Percentiles rank a stretch among this genome's conserved stretches.
Conservation (phyloP, 1,140 invertebrate genomes). For the Drosophila yakuba region DNA sequence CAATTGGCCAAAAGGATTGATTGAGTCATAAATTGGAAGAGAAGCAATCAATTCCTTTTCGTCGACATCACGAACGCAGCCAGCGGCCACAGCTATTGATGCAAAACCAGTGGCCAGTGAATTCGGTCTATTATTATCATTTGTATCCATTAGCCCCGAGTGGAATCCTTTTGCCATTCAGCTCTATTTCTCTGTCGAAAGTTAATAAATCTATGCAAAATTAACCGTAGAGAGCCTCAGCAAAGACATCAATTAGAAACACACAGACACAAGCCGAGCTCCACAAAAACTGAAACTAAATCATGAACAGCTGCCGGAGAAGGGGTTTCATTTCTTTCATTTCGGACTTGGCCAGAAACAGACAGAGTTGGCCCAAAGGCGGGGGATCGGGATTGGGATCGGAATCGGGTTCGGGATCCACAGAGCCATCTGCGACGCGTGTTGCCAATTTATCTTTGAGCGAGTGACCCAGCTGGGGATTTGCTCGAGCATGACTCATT, state of each 20-base stretch:
- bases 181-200: conserved; percentile 33
- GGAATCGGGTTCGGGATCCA: conserved; percentile 22
- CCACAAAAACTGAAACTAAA: conserved; percentile 7
- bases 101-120: conserved; percentile 73
- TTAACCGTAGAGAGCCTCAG: conserved; percentile 56
- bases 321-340: background rate
- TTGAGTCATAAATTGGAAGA: conserved; percentile 74
- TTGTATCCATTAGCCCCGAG: conserved; percentile 62
- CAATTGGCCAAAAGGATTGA: conserved; percentile 65
- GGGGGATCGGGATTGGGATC: background rate
- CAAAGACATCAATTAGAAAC: conserved; percentile 58
- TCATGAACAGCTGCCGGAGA: conserved; percentile 40
- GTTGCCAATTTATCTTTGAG: conserved; percentile 75
- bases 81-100: conserved; percentile 39
- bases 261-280: conserved; percentile 16
- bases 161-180: conserved; percentile 27
- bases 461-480: conserved; percentile 60
- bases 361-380: background rate
- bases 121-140: conserved; percentile 58
- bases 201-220: conserved; percentile 70
- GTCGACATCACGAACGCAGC: conserved; percentile 61
- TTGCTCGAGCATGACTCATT: conserved; percentile 62
- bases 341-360: conserved; percentile 6
- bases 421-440: conserved; percentile 66
- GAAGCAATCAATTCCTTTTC: conserved; percentile 59